phyloP scores from a whole-genome alignment of 2,113 vertebrate species.

The Gallinago media region DNA sequence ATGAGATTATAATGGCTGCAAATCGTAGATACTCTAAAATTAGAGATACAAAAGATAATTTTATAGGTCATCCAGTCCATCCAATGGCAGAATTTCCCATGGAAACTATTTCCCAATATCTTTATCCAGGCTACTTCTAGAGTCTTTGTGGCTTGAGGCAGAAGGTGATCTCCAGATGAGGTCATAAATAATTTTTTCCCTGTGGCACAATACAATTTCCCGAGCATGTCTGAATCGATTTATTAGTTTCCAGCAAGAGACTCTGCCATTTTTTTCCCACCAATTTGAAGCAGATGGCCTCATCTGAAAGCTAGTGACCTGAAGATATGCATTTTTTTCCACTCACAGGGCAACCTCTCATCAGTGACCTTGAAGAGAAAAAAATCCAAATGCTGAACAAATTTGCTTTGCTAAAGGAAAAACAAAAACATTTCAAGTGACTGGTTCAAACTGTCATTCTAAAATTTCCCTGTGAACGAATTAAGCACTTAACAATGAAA shows the following conservation, averaged over 20 bases:
- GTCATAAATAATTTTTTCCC: neutral
- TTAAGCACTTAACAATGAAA: conserved; percentile 16
- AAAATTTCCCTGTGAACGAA: neutral
- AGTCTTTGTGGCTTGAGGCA: neutral
- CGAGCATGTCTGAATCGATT: neutral
- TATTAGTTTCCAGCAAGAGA: conserved; percentile 11
- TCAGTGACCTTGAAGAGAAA: neutral
- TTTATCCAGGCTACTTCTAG: neutral
- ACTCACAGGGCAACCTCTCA: conserved; percentile 11
- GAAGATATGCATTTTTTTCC: neutral
- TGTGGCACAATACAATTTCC: neutral
- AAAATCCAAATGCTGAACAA: neutral
- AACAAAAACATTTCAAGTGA: neutral
- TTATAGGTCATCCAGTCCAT: neutral
- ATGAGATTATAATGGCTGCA: conserved; percentile 4
- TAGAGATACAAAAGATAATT: neutral
- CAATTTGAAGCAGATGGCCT: conserved; percentile 46
- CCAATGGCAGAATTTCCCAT: neutral
- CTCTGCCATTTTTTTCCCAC: neutral
- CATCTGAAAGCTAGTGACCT: conserved; percentile 34
- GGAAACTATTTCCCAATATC: neutral
- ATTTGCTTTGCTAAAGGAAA: neutral
- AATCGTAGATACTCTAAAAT: neutral
- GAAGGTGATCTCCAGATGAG: conserved; percentile 1
- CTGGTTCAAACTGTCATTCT: neutral